A percentile compares a stretch with the other conserved stretches of the same genome.
Conservation (phyloP, 2,888 invertebrate genomes). For the Drosophila subsilvestris region DNA sequence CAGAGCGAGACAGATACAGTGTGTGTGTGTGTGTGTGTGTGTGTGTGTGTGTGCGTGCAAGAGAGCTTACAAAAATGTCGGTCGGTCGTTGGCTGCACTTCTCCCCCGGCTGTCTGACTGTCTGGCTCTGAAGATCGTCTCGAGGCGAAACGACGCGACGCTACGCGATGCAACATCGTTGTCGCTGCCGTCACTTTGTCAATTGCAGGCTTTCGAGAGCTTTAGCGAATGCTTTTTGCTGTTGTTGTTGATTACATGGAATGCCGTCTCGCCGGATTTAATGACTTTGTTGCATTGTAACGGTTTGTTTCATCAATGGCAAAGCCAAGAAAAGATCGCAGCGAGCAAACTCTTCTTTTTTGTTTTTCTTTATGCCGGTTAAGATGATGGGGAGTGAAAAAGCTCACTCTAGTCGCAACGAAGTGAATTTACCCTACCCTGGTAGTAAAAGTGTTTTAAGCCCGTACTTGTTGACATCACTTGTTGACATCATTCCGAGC, state of each 20-base stretch:
- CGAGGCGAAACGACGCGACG: constrained; percentile 24
- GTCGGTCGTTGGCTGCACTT: constrained; percentile 66
- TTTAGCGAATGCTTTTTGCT: constrained; percentile 39
- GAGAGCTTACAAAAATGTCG: constrained; percentile 68
- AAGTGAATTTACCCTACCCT: not conserved
- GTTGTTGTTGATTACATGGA: constrained; percentile 67
- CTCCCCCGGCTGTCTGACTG: constrained; percentile 10
- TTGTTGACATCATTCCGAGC: too few species aligned
- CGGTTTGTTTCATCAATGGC: constrained; percentile 72
- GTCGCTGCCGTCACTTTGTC: constrained; percentile 50
- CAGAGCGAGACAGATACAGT: constrained; percentile 33
- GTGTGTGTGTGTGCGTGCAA: constrained; percentile 17
- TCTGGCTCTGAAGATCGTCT: constrained; percentile 56
- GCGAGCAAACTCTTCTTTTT: constrained; percentile 8
- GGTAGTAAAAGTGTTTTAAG: not conserved
- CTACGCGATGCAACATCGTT: constrained; percentile 17
- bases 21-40: constrained; percentile 23
- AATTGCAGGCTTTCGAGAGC: constrained; percentile 59
- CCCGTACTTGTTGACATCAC: too few species aligned
- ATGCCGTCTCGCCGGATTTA: constrained; percentile 81
- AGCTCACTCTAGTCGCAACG: not conserved
- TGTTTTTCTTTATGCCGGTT: not conserved
- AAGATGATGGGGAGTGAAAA: not conserved
- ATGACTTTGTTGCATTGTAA: constrained; percentile 76
- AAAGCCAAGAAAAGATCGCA: constrained; percentile 28